Evolutionary conservation across 2,113 vertebrate species (phyloP).

Genomic region (Athene cunicularia): DNA sequence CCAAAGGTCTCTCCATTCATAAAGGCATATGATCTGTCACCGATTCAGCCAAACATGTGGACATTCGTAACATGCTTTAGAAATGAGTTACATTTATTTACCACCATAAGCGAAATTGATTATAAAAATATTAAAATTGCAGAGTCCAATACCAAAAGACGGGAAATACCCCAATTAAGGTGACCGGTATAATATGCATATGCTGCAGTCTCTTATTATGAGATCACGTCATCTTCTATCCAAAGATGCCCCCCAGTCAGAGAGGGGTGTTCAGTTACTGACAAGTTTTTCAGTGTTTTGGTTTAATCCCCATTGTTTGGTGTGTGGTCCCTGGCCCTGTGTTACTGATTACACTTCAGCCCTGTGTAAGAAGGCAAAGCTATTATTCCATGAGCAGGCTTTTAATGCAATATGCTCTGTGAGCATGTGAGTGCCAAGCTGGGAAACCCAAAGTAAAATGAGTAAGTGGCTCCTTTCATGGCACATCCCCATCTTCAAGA

Average conservation of each 20-base stretch:
- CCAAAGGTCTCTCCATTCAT: not conserved
- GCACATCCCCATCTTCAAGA: not conserved
- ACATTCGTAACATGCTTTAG: not conserved
- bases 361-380: fast-evolving
- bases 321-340: not conserved
- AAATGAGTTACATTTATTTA: not conserved
- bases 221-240: not conserved
- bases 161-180: not conserved
- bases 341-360: not conserved
- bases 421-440: not conserved
- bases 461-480: not conserved
- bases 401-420: not conserved
- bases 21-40: not conserved
- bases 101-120: not conserved
- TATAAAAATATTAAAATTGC: not conserved
- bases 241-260: not conserved
- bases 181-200: not conserved
- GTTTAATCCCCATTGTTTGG: not conserved
- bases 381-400: not conserved
- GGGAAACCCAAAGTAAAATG: not conserved
- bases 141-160: not conserved
- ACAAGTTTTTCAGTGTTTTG: not conserved
- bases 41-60: not conserved
- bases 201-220: not conserved
- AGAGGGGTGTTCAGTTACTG: not conserved